Evolutionary conservation across 1,140 invertebrate genomes (phyloP), one percentile per base, ranked within the genome.

Genomic region (Linepithema humile): DNA sequence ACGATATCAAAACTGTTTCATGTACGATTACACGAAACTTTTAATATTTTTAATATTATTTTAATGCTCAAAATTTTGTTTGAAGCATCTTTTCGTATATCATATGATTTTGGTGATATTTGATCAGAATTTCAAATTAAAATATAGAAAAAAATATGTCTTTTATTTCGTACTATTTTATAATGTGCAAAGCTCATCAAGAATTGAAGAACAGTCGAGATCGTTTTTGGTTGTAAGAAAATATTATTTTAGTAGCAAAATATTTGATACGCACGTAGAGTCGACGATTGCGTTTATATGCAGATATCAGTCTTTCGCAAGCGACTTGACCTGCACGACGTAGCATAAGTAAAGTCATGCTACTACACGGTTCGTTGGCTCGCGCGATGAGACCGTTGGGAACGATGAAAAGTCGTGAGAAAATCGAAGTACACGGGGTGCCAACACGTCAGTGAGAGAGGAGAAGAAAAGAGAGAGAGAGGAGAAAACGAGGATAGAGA

Each of bases 361-460:
- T 35, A 20, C n/a, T 53, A 50, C 35, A 55, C n/a, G 75, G 64
- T 70, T 55, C 62, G 40, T 80, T 69, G 85, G 23, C 57, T 83
- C 72, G 77, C 60, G 60, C 80, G 64, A 80, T 70, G 75, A 70
- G 35, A 7, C 48, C 48, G 48, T 5, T 55, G 23, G 38, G 12
- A 70, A 43, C 75, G 64, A 70, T 70, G 75, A 80, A 69, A 80
- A 80, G 64, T 80, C 75, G 48, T 64, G 75, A 55, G 48, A 80
- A 80, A 69, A 80, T 80, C 48, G 64, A 70, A 57, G 64, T 55
- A 23, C 64, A 40, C 10, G 17, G 45, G 32, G 1, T 29, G 75
- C 62, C 75, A 40, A 55, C 75, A 23, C 23, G 64, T 43, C 20
- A 35, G 75, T 40, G 35, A 80, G 29, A 40, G 40, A 48, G 35